Percentiles rank a stretch among this genome's conserved stretches.
Evolutionary conservation across 2,113 vertebrate species (phyloP).

Genomic region (Sebastes schlegelii): DNA sequence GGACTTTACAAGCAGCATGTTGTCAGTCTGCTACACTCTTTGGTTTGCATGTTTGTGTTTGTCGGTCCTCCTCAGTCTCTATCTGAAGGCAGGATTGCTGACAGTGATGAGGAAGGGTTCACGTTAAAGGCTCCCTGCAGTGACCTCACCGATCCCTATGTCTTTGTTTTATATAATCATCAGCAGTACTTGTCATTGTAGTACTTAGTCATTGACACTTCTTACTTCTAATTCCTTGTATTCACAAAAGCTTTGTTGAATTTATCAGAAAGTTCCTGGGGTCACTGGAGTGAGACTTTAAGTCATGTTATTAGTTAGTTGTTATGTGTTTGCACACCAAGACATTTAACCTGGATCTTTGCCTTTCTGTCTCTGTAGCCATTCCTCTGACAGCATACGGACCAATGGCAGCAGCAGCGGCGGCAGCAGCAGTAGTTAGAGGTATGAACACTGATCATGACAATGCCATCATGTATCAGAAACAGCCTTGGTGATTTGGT

Average conservation of each 20-base stretch:
- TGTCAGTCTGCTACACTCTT: slow-evolving; percentile 60
- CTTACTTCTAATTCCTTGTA: neutral
- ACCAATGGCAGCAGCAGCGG: slow-evolving; percentile 96
- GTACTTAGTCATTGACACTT: neutral
- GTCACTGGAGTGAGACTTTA: slow-evolving; percentile 20
- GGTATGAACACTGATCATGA: slow-evolving; percentile 69
- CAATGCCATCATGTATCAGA: neutral
- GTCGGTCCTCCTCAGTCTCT: slow-evolving; percentile 48
- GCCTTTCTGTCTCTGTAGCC: slow-evolving; percentile 80
- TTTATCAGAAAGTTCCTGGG: neutral
- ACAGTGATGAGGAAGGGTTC: slow-evolving; percentile 31
- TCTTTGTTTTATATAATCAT: slow-evolving; percentile 1
- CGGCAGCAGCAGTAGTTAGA: slow-evolving; percentile 94
- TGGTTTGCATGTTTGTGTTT: slow-evolving; percentile 75
- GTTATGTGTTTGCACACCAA: neutral
- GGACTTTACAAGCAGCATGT: slow-evolving; percentile 86
- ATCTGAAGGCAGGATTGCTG: slow-evolving; percentile 53
- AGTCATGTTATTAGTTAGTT: neutral
- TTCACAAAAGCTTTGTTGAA: neutral
- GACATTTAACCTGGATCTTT: slow-evolving; percentile 25
- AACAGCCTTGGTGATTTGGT: too few species aligned
- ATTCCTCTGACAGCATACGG: slow-evolving; percentile 98
- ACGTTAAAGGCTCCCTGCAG: slow-evolving; percentile 3
- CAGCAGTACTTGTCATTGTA: neutral
- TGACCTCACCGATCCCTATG: neutral